Evolutionary conservation across 2,113 vertebrate genomes (phyloP), one percentile per base, ranked within the genome.

Genomic region (Scolopax mira): DNA sequence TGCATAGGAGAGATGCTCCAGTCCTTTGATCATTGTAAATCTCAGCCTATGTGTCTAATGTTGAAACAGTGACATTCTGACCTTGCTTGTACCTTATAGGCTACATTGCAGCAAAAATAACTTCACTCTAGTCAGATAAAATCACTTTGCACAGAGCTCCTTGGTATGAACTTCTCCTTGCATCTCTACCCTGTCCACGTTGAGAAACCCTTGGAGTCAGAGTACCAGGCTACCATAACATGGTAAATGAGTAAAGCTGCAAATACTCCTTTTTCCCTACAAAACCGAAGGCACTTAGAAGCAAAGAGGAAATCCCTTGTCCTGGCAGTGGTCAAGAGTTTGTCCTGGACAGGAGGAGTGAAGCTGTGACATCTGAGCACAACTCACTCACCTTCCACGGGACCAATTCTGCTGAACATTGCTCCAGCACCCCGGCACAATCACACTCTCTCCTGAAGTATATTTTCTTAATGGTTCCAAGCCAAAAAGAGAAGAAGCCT

Each of bases 171-270:
- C 60, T 61, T 75, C 31, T 69, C 24, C 17, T 94, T 4, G 1
- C 41, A 69, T 11, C 21, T 69, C 57, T 61, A 22, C 41, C 18
- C 51, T 35, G 12, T 10, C 7, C 19, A 15, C 3, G 6, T n/a
- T 54, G 16, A 48, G 5, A 6, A 65, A n/a, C 11, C 13, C 22
- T 65, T 64, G 48, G 30, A 46, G 27, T 42, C 44, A 35, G 31
- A 69, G 33, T 42, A 41, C 30, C 23, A 0, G 7, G 27, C 11
- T 35, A 33, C 39, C 21, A 23, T 2, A 49, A 30, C 21, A 83
- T 0, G 0, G 2, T 25, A 62, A 83, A 75, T 9, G 23, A 65
- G 9, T 14, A 65, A 80, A 94, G 19, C 0, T 2, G 22, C 13
- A 89, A 73, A 42, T 39, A 25, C 3, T 57, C 46, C 10, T 60